Conservation (phyloP, 2,113 vertebrate species). For the Prionailurus bengalensis region DNA sequence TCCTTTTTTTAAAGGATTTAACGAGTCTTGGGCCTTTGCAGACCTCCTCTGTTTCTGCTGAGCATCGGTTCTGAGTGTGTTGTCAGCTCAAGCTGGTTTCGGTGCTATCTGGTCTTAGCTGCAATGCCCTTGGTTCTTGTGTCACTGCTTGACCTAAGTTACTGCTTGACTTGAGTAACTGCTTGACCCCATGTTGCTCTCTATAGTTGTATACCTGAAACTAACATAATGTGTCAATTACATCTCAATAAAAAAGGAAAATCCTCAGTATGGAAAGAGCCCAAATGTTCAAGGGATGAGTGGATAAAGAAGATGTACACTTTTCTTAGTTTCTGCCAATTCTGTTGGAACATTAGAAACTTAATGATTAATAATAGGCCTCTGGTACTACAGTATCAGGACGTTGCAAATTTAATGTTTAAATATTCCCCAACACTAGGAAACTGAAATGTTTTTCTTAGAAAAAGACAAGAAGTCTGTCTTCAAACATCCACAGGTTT, state of each 20-base stretch:
- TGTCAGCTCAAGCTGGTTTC: neutral
- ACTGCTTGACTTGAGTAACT: neutral
- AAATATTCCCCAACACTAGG: constrained; percentile 15
- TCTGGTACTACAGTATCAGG: neutral
- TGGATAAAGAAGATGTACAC: neutral
- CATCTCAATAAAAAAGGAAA: neutral
- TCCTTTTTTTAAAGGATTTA: neutral
- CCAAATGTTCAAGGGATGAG: too few relatives aligned
- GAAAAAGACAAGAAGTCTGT: neutral
- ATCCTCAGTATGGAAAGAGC: too few relatives aligned
- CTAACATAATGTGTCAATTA: neutral
- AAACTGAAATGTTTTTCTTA: constrained; percentile 7
- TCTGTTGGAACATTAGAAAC: neutral
- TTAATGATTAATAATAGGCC: neutral
- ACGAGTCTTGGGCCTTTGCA: neutral
- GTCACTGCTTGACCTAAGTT: neutral
- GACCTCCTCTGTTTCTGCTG: neutral
- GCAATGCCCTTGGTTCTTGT: neutral
- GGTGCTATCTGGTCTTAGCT: neutral
- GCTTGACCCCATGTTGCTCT: neutral
- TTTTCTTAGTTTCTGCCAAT: neutral
- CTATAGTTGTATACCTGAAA: neutral
- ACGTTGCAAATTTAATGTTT: neutral
- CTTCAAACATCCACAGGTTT: neutral
- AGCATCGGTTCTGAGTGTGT: neutral